Percentiles rank a stretch among this genome's conserved stretches.
These are phyloP conservation scores for Hyphantria cunea DNA, from an alignment of 1,140 invertebrate genomes.

Conservation along the genomic window DNA sequence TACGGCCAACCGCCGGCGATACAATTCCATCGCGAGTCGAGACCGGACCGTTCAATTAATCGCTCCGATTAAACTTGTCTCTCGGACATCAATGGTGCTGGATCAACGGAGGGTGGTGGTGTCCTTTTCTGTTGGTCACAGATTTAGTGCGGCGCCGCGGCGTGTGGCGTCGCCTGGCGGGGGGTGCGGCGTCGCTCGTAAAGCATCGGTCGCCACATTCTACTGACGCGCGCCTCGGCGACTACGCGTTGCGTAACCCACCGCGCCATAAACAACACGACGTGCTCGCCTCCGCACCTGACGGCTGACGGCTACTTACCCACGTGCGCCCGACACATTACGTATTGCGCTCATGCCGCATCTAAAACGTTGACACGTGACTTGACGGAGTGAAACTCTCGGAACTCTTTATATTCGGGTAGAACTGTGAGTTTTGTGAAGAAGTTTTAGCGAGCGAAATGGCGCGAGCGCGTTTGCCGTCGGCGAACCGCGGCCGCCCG, in stretches of 20 bases:
- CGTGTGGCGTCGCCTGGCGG: conserved; percentile 67
- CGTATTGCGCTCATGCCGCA: conserved; percentile 74
- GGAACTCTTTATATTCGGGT: conserved; percentile 54
- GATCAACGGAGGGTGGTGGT: conserved; percentile 73
- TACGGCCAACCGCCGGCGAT: conserved; percentile 64
- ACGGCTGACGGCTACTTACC: conserved; percentile 45
- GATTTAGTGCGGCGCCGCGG: conserved; percentile 80
- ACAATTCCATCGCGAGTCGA: conserved; percentile 66
- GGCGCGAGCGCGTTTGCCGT: conserved; percentile 69
- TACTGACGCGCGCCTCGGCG: conserved; percentile 79
- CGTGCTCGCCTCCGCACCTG: conserved; percentile 61
- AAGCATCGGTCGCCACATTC: conserved; percentile 81
- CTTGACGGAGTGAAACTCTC: conserved; percentile 69
- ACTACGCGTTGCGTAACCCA: conserved; percentile 80
- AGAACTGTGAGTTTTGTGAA: conserved; percentile 76
- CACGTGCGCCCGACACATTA: conserved; percentile 71
- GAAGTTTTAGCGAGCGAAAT: conserved; percentile 67
- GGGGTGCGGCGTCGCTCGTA: conserved; percentile 77
- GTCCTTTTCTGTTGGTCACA: conserved; percentile 75
- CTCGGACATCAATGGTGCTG: conserved; percentile 70
- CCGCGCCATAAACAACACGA: conserved; percentile 76
- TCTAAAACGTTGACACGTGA: conserved; percentile 77
- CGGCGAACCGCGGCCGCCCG: conserved; percentile 71
- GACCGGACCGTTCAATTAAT: conserved; percentile 74
- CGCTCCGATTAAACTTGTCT: conserved; percentile 71